Evolutionary conservation across 2,797 vertebrate genomes (phyloP).

Genomic region (Tiaroga cobitis): DNA sequence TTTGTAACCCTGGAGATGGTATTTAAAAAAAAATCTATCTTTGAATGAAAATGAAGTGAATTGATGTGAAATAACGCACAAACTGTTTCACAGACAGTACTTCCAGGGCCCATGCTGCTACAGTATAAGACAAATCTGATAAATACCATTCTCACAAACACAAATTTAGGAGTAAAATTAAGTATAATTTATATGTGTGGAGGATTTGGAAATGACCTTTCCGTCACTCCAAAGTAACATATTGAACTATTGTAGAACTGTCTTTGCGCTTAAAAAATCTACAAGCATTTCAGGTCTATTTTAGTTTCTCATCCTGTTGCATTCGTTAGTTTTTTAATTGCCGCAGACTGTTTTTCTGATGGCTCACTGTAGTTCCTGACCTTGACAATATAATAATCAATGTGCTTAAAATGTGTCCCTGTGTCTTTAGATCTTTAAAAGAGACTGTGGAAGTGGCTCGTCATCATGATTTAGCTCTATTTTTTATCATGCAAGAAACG

Average conservation of each 20-base stretch:
- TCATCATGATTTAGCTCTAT: neutral
- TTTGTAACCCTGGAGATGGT: neutral
- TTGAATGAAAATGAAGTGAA: neutral
- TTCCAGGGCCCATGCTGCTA: too few species aligned
- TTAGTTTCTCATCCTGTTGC: neutral
- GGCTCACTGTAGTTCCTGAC: neutral
- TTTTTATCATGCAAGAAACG: neutral
- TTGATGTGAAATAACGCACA: neutral
- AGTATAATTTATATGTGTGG: neutral
- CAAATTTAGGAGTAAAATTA: neutral
- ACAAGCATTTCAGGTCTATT: too few species aligned
- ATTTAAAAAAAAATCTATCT: neutral
- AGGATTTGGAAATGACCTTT: neutral
- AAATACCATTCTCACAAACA: neutral
- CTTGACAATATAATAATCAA: neutral
- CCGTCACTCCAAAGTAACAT: neutral
- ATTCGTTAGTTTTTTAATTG: neutral
- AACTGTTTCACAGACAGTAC: neutral
- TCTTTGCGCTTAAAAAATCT: neutral
- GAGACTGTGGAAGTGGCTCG: neutral
- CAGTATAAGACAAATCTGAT: too few species aligned
- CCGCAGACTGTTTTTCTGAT: neutral
- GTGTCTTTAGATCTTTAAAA: neutral
- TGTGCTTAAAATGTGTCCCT: neutral
- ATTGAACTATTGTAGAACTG: neutral